Evolutionary conservation across 2,113 vertebrate species (phyloP).

Genomic region (Origma solitaria): DNA sequence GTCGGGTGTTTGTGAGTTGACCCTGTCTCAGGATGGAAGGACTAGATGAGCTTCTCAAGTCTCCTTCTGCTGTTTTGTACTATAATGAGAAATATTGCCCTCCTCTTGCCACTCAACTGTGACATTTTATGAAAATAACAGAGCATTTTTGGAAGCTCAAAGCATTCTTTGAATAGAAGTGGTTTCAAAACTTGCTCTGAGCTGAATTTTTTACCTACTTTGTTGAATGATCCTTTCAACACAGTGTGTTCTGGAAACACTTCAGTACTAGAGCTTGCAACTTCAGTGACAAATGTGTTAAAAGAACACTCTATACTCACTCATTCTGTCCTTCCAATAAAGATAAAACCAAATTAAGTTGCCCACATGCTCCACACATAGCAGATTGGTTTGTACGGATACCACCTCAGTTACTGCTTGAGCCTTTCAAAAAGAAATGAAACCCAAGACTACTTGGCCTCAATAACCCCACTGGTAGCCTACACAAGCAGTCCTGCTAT

Average conservation of each 20-base stretch:
- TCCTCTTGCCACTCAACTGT: background rate
- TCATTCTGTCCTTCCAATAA: background rate
- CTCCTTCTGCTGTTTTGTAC: background rate
- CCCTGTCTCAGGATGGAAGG: background rate
- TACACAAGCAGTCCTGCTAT: background rate
- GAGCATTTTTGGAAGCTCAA: background rate
- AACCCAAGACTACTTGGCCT: background rate
- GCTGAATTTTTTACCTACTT: background rate
- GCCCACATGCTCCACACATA: background rate
- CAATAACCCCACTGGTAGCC: background rate
- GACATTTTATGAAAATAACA: background rate
- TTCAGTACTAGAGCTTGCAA: background rate
- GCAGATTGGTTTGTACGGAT: background rate
- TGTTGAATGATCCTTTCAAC: background rate
- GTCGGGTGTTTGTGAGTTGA: background rate
- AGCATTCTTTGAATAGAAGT: slow-evolving; percentile 7
- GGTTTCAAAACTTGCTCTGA: slow-evolving; percentile 1
- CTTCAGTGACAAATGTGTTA: background rate
- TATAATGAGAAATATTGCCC: background rate
- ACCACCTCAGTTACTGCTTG: background rate
- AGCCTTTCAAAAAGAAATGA: background rate
- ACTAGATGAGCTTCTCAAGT: background rate
- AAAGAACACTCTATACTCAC: background rate
- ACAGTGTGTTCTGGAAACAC: background rate
- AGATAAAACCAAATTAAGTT: background rate